phyloP scores from a whole-genome alignment of 2,113 vertebrate species.

The Hirundichthys speculiger region DNA sequence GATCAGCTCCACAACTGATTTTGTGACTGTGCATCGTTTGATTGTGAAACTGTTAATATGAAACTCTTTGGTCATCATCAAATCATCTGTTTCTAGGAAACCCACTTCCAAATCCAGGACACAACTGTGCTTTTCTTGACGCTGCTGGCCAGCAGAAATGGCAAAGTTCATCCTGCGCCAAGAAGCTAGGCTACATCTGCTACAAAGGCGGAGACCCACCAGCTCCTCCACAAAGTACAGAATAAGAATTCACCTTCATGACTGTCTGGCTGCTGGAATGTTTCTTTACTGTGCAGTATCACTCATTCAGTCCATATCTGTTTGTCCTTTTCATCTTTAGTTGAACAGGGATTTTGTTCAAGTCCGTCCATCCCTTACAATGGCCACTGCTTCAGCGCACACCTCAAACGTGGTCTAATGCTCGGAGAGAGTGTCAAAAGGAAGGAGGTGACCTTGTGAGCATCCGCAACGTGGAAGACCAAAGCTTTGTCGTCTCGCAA shows the following conservation, averaged over 20 bases:
- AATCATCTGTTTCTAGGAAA: conserved; percentile 78
- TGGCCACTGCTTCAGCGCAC: conserved; percentile 87
- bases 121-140: conserved; percentile 86
- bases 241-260: background rate
- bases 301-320: background rate
- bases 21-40: background rate
- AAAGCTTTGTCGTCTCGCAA: conserved; percentile 90
- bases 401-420: conserved; percentile 83
- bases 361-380: conserved; percentile 88
- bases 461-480: conserved; percentile 89
- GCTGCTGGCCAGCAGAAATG: conserved; percentile 82
- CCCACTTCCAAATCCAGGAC: conserved; percentile 86
- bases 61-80: background rate
- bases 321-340: conserved; percentile 47
- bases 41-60: background rate
- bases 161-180: conserved; percentile 85
- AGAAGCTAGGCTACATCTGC: conserved; percentile 91
- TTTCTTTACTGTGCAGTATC: conserved; percentile 3
- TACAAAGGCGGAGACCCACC: conserved; percentile 78
- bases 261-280: background rate
- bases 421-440: conserved; percentile 84
- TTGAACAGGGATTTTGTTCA: conserved; percentile 80
- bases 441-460: conserved; percentile 88
- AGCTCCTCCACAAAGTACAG: conserved; percentile 55
- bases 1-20: background rate